Percentiles rank a stretch among this genome's conserved stretches.
Evolutionary conservation across 2,797 vertebrate genomes (phyloP).

Genomic region (Anabacerthia variegaticeps): DNA sequence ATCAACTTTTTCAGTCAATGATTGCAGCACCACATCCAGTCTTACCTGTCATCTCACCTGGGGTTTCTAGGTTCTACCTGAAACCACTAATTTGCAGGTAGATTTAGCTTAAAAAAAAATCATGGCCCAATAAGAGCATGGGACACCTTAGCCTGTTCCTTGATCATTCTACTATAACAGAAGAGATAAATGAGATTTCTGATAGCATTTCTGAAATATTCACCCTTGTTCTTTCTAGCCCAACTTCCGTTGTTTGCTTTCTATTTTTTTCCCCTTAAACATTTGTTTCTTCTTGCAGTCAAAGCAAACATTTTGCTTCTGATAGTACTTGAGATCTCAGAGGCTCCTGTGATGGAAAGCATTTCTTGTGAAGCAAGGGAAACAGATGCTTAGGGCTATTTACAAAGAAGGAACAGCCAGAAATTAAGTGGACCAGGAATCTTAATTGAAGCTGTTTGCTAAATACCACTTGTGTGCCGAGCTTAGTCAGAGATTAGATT

Average conservation of each 20-base stretch:
- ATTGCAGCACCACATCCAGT: not conserved
- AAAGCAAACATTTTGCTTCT: not conserved
- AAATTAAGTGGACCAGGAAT: not conserved
- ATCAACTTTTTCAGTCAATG: not conserved
- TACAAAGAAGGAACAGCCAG: not conserved
- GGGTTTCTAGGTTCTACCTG: not conserved
- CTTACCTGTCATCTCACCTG: not conserved
- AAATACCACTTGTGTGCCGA: not conserved
- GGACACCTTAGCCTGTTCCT: not conserved
- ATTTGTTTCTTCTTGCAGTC: not conserved
- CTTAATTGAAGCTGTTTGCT: not conserved
- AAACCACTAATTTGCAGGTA: not conserved
- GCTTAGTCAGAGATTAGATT: conserved; percentile 13
- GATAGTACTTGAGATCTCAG: not conserved
- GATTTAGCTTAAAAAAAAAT: not conserved
- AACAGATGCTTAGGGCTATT: not conserved
- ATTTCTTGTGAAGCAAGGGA: not conserved
- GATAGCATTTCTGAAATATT: not conserved
- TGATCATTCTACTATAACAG: not conserved
- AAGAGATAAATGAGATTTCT: not conserved
- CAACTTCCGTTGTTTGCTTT: not conserved
- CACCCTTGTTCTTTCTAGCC: not conserved
- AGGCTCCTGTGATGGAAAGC: not conserved
- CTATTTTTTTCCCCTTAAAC: not conserved
- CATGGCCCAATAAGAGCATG: not conserved